Conservation (phyloP, 2,113 vertebrate species). For the Ammodytes dubius region DNA sequence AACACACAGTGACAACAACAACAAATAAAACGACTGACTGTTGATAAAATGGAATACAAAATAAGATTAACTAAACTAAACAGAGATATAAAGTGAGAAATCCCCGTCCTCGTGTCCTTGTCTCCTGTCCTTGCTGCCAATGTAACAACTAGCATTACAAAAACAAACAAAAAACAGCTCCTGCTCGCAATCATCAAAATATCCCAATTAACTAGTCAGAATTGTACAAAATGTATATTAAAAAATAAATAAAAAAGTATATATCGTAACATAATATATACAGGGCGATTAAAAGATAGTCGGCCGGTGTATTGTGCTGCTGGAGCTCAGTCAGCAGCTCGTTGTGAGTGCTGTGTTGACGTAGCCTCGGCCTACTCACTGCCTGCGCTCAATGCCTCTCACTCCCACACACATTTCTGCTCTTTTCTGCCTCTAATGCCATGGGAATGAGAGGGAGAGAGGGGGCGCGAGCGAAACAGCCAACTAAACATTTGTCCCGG, state of each 20-base stretch:
- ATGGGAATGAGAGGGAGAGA: constrained; percentile 9
- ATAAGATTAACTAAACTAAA: not conserved
- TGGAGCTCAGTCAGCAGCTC: constrained; percentile 40
- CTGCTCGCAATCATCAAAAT: not conserved
- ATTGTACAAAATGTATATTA: not conserved
- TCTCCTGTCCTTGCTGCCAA: not conserved
- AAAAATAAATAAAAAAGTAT: not conserved
- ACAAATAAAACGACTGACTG: not conserved
- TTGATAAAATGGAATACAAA: not conserved
- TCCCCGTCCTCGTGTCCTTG: not conserved
- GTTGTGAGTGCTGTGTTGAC: constrained; percentile 4
- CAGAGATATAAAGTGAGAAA: not conserved
- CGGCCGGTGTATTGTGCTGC: not conserved
- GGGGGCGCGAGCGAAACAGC: not conserved
- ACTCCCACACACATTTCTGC: constrained; percentile 90
- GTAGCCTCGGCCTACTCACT: constrained; percentile 55
- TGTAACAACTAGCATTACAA: not conserved
- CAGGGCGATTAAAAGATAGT: fast-evolving
- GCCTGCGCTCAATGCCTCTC: constrained; percentile 70
- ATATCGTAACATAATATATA: not conserved
- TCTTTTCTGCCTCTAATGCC: constrained; percentile 40
- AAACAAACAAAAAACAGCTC: not conserved
- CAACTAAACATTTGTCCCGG: not conserved
- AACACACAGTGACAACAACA: not conserved
- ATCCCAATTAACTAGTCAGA: not conserved